Percentiles rank a stretch among this genome's conserved stretches.
phyloP scores from a whole-genome alignment of 2,797 vertebrate genomes.

The Diceros bicornis region DNA sequence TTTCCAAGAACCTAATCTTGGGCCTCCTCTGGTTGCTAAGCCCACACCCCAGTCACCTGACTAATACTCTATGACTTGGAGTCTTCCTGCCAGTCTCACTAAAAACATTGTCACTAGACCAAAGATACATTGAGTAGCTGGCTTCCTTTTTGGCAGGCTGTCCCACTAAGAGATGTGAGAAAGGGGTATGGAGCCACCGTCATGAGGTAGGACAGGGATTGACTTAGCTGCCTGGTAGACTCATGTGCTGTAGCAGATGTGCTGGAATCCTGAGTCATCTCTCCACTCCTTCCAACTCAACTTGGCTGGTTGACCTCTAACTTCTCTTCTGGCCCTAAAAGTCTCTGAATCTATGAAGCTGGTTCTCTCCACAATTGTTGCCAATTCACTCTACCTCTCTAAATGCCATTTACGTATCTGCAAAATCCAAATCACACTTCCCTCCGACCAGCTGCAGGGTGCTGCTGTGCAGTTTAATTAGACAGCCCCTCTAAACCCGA shows the following conservation, averaged over 20 bases:
- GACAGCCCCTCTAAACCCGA: neutral
- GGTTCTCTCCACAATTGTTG: neutral
- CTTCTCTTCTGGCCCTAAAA: neutral
- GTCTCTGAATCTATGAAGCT: neutral
- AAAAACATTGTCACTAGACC: neutral
- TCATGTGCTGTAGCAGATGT: rapidly evolving
- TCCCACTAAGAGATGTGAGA: neutral
- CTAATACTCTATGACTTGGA: neutral
- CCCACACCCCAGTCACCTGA: neutral
- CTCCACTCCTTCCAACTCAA: neutral
- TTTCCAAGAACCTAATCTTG: neutral
- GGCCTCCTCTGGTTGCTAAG: neutral
- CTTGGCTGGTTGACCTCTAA: neutral
- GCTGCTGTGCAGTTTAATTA: neutral
- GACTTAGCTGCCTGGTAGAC: no score
- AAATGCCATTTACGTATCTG: neutral
- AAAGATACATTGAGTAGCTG: neutral
- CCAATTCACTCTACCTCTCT: neutral
- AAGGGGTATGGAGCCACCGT: neutral
- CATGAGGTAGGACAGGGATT: neutral
- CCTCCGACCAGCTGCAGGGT: neutral
- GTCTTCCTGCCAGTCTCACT: neutral
- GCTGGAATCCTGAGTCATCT: neutral
- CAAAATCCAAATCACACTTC: slow-evolving; percentile 1
- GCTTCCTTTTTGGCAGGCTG: neutral